Conservation (phyloP, 2,113 vertebrate genomes). For the Charadrius vociferus region DNA sequence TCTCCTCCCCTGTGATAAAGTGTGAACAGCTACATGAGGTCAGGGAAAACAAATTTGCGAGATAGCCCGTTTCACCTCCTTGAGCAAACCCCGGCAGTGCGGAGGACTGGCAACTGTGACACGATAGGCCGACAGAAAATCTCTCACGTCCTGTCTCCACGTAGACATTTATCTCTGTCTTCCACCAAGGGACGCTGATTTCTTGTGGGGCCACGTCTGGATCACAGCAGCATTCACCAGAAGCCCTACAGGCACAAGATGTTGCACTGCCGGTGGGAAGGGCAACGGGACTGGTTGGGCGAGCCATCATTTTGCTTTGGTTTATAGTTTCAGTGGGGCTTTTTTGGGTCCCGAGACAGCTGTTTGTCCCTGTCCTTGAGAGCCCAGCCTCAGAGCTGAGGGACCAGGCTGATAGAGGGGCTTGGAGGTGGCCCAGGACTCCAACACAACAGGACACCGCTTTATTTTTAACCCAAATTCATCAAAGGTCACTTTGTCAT, state of each 20-base stretch:
- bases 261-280: not conserved
- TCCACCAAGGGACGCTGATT: rapidly evolving
- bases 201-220: rapidly evolving
- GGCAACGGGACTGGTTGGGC: not conserved
- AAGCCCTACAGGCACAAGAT: not conserved
- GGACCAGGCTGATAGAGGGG: not conserved
- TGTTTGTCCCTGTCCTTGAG: not conserved
- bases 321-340: not conserved
- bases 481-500: not conserved
- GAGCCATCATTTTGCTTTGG: not conserved
- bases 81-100: not conserved
- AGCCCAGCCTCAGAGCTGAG: not conserved
- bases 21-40: not conserved
- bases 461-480: not conserved
- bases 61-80: not conserved
- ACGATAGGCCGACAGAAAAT: not conserved
- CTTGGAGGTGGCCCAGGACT: not conserved
- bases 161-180: not conserved
- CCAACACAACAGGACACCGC: rapidly evolving
- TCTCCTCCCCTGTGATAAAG: not conserved
- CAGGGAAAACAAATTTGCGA: not conserved
- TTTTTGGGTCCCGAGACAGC: not conserved
- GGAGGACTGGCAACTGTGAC: not conserved
- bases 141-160: not conserved
- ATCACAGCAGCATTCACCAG: not conserved